Evolutionary conservation across 2,113 vertebrate genomes (phyloP), one percentile per base, ranked within the genome.

Genomic region (Uropsilus gracilis): DNA sequence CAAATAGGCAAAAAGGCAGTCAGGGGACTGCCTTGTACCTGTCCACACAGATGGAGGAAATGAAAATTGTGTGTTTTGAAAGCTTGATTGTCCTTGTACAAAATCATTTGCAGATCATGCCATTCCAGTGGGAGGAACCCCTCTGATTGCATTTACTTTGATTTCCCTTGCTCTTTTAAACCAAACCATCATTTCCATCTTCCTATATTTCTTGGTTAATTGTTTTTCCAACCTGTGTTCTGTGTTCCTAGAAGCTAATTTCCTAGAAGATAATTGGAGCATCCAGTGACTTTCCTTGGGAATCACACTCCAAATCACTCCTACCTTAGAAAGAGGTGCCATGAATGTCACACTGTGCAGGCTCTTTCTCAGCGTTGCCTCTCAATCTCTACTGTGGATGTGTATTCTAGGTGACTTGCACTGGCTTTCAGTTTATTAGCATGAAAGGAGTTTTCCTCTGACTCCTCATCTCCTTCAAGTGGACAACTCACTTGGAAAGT

Each of bases 171-270:
- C 34, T 94, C 48, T 90, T 87, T 53, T 90, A 66, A 75, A 68
- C n/a, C 61, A 61, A 12, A 14, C 78, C 20, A 8, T 42, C 76
- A 77, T 85, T 94, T 86, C 87, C 82, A 94, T 94, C 64, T 50
- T 69, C 42, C 20, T 61, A n/a, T 87, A 83, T 92, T 89, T 78
- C 83, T 78, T 69, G 32, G 44, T 44, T 59, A 76, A 92, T 78
- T 72, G 44, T 86, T 72, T 95, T 93, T 95, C 76, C n/a, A 50
- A 85, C 75, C 68, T 78, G 17, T 84, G 94, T 91, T 96, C n/a
- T n/a, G n/a, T n/a, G n/a, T n/a, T 93, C 86, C 97, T 93, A 95
- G 94, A 96, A 96, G 89, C 86, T 90, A 63, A 77, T 57, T 86
- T 92, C 73, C 64, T 46, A 94, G n/a, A 68, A 93, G 85, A 48